A percentile compares a stretch with the other conserved stretches of the same genome.
Evolutionary conservation across 1,140 invertebrate genomes (phyloP).

Genomic region (Drosophila pectinifera): DNA sequence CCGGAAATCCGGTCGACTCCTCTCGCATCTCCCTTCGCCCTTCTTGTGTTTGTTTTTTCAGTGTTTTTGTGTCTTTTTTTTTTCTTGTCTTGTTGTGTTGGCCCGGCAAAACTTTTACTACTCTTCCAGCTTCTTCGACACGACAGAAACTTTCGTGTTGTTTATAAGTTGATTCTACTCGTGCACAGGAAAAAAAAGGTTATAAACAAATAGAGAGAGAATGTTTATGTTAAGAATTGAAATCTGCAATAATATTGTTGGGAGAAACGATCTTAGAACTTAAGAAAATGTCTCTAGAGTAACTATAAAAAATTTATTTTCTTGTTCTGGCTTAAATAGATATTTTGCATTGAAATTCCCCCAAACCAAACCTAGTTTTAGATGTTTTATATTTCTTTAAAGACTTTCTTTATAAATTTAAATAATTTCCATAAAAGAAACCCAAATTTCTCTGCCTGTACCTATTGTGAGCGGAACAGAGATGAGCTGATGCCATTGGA

Average conservation of each 20-base stretch:
- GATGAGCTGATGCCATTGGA: slow-evolving; percentile 52
- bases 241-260: neutral
- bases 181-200: slow-evolving; percentile 1
- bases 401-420: neutral
- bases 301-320: too few species aligned
- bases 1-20: slow-evolving; percentile 70
- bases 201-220: neutral
- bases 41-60: slow-evolving; percentile 32
- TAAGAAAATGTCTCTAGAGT: neutral
- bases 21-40: slow-evolving; percentile 8
- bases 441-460: slow-evolving; percentile 19
- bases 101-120: slow-evolving; percentile 59
- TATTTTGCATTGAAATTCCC: neutral
- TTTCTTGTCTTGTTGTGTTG: slow-evolving; percentile 49
- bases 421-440: neutral
- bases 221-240: too few species aligned
- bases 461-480: slow-evolving; percentile 23
- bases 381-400: too few species aligned
- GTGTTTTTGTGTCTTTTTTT: slow-evolving; percentile 28
- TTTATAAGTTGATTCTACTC: slow-evolving; percentile 38
- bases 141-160: slow-evolving; percentile 42
- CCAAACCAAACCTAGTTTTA: too few species aligned
- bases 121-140: slow-evolving; percentile 38
- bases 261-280: neutral
- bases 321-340: too few species aligned